These are phyloP conservation scores for Caenorhabditis inopinata DNA, from an alignment of 1,140 invertebrate species.

Conservation along the genomic window DNA sequence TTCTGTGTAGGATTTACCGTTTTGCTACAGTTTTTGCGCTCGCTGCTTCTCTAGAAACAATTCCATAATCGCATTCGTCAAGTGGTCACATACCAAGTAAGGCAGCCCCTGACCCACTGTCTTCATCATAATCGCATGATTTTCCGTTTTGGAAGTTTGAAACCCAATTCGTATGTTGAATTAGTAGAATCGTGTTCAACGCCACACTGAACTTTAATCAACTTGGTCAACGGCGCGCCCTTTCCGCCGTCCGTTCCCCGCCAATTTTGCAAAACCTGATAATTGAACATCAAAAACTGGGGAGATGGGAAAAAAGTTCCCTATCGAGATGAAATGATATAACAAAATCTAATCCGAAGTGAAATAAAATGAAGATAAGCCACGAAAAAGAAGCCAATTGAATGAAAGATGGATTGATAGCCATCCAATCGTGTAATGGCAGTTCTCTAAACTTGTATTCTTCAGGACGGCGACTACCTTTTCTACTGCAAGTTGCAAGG, in stretches of 20 bases:
- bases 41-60: too few species aligned
- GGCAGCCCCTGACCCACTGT: too few species aligned
- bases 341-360: not conserved
- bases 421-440: too few species aligned
- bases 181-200: not conserved
- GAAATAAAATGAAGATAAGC: not conserved
- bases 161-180: not conserved
- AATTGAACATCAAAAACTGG: not conserved
- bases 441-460: constrained; percentile 5
- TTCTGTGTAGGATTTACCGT: too few species aligned
- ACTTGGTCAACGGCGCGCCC: not conserved
- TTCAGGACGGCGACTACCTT: constrained; percentile 51
- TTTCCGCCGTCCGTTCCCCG: not conserved
- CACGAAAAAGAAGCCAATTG: not conserved
- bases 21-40: too few species aligned
- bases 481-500: constrained; percentile 54
- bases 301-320: not conserved
- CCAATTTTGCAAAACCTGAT: not conserved
- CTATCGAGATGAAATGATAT: too few species aligned
- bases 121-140: too few species aligned
- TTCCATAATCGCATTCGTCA: too few species aligned
- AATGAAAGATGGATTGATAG: not conserved
- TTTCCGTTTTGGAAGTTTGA: not conserved
- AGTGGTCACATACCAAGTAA: too few species aligned
- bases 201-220: not conserved